These are phyloP conservation scores for Xylocopa sonorina DNA, from an alignment of 1,140 invertebrate species.

Conservation along the genomic window DNA sequence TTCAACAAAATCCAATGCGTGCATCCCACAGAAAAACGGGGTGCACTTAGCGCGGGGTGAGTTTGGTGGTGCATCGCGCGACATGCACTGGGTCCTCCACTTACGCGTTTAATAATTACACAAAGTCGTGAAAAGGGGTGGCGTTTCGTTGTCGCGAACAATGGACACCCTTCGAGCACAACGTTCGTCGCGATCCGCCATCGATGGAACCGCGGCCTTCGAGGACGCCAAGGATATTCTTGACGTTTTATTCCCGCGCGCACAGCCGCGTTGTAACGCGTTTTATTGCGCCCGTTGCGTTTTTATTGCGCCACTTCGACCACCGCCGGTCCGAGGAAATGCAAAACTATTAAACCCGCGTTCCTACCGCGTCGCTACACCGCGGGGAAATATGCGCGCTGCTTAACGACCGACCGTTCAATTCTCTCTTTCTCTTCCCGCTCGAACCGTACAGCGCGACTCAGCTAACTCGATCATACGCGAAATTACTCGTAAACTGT, in stretches of 20 bases:
- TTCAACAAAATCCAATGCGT: too few relatives aligned
- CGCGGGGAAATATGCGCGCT: slow-evolving; percentile 51
- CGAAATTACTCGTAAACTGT: too few relatives aligned
- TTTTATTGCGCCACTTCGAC: slow-evolving; percentile 57
- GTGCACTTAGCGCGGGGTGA: too few relatives aligned
- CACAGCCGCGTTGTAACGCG: slow-evolving; percentile 52
- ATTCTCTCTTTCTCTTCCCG: slow-evolving; percentile 16
- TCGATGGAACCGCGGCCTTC: slow-evolving; percentile 25
- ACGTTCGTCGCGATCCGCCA: slow-evolving; percentile 4
- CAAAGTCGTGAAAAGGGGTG: not conserved
- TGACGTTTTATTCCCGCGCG: slow-evolving; percentile 50
- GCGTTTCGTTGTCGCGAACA: slow-evolving; percentile 19
- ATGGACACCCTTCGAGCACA: slow-evolving; percentile 1
- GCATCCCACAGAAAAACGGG: too few relatives aligned
- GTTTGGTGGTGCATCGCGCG: too few relatives aligned
- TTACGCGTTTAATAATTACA: slow-evolving; percentile 34
- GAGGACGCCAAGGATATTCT: slow-evolving; percentile 45
- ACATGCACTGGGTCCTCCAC: too few relatives aligned
- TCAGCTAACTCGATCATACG: too few relatives aligned
- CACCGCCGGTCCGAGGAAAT: slow-evolving; percentile 43
- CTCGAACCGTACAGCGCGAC: too few relatives aligned
- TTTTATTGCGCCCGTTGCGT: slow-evolving; percentile 56
- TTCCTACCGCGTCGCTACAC: slow-evolving; percentile 29
- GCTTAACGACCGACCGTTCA: slow-evolving; percentile 43
- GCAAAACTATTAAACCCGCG: slow-evolving; percentile 60